phyloP scores from a whole-genome alignment of 2,888 invertebrate species.

The Drosophila aldrichi region DNA sequence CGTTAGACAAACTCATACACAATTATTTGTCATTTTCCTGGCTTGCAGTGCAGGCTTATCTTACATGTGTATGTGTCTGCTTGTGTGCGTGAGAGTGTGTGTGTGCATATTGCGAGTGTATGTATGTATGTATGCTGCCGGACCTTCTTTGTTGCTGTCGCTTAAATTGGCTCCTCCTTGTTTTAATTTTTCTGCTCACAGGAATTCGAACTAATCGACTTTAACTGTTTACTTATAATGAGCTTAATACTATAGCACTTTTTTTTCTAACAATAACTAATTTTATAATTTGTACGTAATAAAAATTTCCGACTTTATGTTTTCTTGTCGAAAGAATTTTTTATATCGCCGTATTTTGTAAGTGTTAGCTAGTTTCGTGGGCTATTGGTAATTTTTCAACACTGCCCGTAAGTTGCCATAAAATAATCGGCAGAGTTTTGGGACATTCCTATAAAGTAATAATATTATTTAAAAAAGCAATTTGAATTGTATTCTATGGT shows the following conservation, averaged over 20 bases:
- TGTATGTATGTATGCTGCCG: constrained; percentile 53
- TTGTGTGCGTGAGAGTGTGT: neutral
- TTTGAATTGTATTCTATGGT: neutral
- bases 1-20: constrained; percentile 7
- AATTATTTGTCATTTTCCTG: constrained; percentile 26
- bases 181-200: constrained; percentile 64
- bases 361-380: constrained; percentile 47
- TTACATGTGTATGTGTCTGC: constrained; percentile 21
- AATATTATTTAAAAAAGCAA: neutral
- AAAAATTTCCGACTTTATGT: constrained; percentile 52
- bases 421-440: constrained; percentile 11
- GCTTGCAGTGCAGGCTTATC: constrained; percentile 51
- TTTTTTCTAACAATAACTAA: constrained; percentile 27
- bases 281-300: constrained; percentile 29
- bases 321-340: constrained; percentile 61
- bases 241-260: constrained; percentile 27
- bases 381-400: constrained; percentile 16
- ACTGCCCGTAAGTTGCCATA: constrained; percentile 25
- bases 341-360: constrained; percentile 61
- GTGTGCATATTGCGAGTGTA: constrained; percentile 6
- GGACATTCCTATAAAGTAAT: neutral
- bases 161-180: constrained; percentile 76
- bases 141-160: constrained; percentile 80
- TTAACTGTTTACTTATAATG: constrained; percentile 33
- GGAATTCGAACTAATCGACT: constrained; percentile 30